phyloP scores from a whole-genome alignment of 2,113 vertebrate species.

The Xenopus borealis region DNA sequence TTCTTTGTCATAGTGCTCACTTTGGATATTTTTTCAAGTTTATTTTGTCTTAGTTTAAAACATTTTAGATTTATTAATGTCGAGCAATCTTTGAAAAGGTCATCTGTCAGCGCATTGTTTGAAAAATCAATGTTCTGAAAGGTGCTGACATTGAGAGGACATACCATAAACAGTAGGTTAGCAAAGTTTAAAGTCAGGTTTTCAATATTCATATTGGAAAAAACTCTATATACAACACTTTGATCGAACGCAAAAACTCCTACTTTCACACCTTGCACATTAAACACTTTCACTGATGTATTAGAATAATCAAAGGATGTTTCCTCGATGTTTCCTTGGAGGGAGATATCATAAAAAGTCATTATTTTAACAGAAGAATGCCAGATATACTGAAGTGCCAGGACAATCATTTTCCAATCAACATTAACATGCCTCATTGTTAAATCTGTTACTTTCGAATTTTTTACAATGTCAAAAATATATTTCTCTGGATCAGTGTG shows the following conservation, averaged over 20 bases:
- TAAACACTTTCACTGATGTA: slow-evolving; percentile 63
- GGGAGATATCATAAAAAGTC: slow-evolving; percentile 55
- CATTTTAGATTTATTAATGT: slow-evolving; percentile 59
- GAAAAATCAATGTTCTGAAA: slow-evolving; percentile 74
- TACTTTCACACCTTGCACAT: slow-evolving; percentile 42
- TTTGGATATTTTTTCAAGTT: slow-evolving; percentile 66
- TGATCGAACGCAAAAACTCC: slow-evolving; percentile 67
- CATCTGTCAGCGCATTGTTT: slow-evolving; percentile 71
- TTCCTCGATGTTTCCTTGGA: not conserved
- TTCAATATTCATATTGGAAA: slow-evolving; percentile 73
- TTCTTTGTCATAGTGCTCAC: slow-evolving; percentile 64
- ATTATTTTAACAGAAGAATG: slow-evolving; percentile 59
- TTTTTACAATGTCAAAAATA: slow-evolving; percentile 37
- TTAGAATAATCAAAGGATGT: not conserved
- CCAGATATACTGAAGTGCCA: slow-evolving; percentile 57
- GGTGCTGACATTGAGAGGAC: slow-evolving; percentile 66
- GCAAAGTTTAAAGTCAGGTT: slow-evolving; percentile 64
- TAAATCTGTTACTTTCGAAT: slow-evolving; percentile 54
- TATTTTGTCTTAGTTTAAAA: slow-evolving; percentile 70
- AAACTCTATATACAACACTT: slow-evolving; percentile 63
- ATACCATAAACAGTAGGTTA: slow-evolving; percentile 78
- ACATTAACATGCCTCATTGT: slow-evolving; percentile 62
- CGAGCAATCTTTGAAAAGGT: slow-evolving; percentile 72
- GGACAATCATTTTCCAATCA: slow-evolving; percentile 61
- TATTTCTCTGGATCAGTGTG: slow-evolving; percentile 37